These are phyloP conservation scores for Anas capensis DNA, from an alignment of 2,797 vertebrate species.

Conservation along the genomic window DNA sequence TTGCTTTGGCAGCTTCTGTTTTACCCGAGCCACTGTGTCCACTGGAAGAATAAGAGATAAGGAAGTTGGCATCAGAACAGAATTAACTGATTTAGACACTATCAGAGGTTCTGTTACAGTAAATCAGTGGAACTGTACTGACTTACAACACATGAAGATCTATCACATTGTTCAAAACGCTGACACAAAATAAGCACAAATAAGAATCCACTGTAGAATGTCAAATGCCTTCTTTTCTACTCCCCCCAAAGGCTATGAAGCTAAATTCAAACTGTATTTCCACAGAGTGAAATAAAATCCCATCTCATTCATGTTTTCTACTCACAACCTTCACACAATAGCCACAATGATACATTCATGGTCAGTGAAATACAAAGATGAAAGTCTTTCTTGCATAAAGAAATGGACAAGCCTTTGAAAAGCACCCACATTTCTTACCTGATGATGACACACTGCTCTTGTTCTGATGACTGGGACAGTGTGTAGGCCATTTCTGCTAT, in stretches of 20 bases:
- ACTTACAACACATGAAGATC: neutral
- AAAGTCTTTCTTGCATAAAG: neutral
- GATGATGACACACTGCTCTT: constrained; percentile 88
- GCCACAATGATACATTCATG: neutral
- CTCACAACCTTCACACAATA: neutral
- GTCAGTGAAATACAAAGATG: neutral
- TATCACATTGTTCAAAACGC: neutral
- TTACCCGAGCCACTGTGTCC: constrained; percentile 94
- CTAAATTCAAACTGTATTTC: neutral
- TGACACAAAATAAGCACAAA: neutral
- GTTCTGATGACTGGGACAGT: constrained; percentile 82
- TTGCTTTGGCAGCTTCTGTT: constrained; percentile 89
- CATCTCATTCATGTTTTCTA: neutral
- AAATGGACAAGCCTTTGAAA: neutral
- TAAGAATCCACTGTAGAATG: neutral
- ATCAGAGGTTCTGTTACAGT: neutral
- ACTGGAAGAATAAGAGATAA: constrained; percentile 75
- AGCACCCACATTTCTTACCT: constrained; percentile 75
- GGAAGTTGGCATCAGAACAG: neutral
- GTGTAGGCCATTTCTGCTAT: constrained; percentile 85
- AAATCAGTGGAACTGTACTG: neutral
- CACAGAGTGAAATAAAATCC: neutral
- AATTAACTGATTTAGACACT: neutral
- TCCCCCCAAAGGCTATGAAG: neutral
- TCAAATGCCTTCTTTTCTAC: neutral